Percentiles rank a stretch among this genome's conserved stretches.
Evolutionary conservation across 2,888 invertebrate genomes (phyloP).

Genomic region (Saturnia pavonia): DNA sequence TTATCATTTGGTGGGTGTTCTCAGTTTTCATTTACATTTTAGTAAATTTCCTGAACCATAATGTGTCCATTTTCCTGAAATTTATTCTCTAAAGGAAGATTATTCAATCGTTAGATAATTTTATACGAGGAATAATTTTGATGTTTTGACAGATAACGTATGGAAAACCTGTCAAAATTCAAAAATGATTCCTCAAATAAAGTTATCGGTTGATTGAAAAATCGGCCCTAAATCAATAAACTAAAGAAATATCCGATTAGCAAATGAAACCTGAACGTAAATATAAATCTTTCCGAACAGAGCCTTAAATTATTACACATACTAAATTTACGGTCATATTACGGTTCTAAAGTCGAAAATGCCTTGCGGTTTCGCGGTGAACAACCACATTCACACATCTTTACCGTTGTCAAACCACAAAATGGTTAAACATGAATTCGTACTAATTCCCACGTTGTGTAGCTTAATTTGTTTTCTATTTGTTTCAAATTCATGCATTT

Average conservation of each 20-base stretch:
- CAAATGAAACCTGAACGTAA: not conserved
- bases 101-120: too few species aligned
- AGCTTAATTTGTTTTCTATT: not conserved
- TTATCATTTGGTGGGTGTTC: not conserved
- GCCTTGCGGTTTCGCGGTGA: not conserved
- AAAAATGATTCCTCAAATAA: too few species aligned
- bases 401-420: not conserved
- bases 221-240: too few species aligned
- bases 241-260: constrained; percentile 1
- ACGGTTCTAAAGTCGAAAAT: not conserved
- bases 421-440: not conserved
- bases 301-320: not conserved
- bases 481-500: too few species aligned
- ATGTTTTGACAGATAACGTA: too few species aligned
- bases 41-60: not conserved
- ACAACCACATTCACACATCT: not conserved
- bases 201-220: too few species aligned
- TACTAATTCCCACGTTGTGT: not conserved
- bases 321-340: not conserved
- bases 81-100: too few species aligned
- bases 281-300: not conserved
- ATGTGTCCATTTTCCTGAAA: too few species aligned
- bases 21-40: not conserved
- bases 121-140: too few species aligned
- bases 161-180: too few species aligned